Evolutionary conservation across 2,113 vertebrate genomes (phyloP).

Genomic region (Hippocampus barbouri): DNA sequence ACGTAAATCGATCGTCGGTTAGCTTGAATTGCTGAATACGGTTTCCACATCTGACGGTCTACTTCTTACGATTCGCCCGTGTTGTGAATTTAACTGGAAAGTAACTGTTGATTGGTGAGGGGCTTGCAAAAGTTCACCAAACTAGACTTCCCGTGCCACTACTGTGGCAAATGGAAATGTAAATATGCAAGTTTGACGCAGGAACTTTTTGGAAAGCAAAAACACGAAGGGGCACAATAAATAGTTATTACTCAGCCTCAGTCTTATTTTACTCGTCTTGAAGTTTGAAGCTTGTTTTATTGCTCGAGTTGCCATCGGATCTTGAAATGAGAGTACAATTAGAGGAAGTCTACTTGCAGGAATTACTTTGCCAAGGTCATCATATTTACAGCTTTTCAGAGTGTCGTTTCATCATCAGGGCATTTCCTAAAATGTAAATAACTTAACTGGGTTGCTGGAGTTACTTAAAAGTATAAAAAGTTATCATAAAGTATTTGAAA

Average conservation of each 20-base stretch:
- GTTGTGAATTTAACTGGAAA: not conserved
- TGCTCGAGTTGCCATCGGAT: not conserved
- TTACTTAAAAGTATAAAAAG: not conserved
- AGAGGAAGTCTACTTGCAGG: slow-evolving; percentile 5
- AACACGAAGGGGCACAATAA: not conserved
- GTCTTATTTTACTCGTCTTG: not conserved
- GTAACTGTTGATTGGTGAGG: not conserved
- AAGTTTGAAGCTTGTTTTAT: not conserved
- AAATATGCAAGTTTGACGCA: not conserved
- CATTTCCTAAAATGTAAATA: not conserved
- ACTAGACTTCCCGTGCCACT: not conserved
- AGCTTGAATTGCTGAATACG: not conserved
- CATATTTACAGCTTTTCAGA: not conserved
- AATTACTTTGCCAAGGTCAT: not conserved
- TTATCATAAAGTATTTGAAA: not conserved
- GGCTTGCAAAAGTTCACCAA: too few relatives aligned
- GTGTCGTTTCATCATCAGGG: not conserved
- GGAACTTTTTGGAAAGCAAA: not conserved
- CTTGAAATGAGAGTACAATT: not conserved
- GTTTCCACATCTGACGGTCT: not conserved
- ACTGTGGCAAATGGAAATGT: not conserved
- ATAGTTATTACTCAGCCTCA: not conserved
- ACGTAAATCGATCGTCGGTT: not conserved
- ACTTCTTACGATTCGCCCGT: not conserved
- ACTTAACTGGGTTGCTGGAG: not conserved